Evolutionary conservation across 2,113 vertebrate genomes (phyloP), one percentile per base, ranked within the genome.

Genomic region (Sprattus sprattus): DNA sequence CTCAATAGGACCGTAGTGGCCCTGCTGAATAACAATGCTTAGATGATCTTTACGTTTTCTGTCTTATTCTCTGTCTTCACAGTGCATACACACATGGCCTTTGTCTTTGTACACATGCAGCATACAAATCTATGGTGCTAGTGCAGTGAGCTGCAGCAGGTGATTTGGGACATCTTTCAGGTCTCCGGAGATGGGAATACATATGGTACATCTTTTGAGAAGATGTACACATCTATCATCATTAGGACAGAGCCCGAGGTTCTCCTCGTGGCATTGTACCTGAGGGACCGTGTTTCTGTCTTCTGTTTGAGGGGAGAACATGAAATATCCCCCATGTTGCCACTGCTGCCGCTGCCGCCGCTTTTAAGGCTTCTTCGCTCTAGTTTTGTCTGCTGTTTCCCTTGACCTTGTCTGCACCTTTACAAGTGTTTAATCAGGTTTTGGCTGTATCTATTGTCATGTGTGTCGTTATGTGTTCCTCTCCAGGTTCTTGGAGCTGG

Each of bases 401-500:
- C 46, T 67, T 46, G 44, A 60, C 57, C 57, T 45, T 67, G 13
- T 25, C 71, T 60, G 39, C 83, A 15, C 50, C 50, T 15, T 52
- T 52, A 52, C 13, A 15, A 52, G 2, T 60, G 54, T 60, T 22
- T 60, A 6, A 4, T 49, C 47, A 11, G 47, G 54, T 80, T 45
- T 25, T 82, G 47, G 54, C 22, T 20, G 20, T 87, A 1, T 28
- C 32, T 82, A 5, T 18, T 60, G n/a, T 8, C 25, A 11, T 88
- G 10, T 52, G 84, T 50, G 45, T 16, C 22, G 2, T 22, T 71
- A 0, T 81, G 20, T 45, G 44, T 81, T 20, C n/a, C 49, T 80
- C 84, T 88, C 52, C 92, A 99, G 98, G 93, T 97, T 97, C 89
- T 93, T 99, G 93, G 98, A 99, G 92, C 92, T 99, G 88, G 98